Percentiles rank a stretch among this genome's conserved stretches.
phyloP scores from a whole-genome alignment of 2,888 invertebrate genomes.

The Invenusta paracnida region DNA sequence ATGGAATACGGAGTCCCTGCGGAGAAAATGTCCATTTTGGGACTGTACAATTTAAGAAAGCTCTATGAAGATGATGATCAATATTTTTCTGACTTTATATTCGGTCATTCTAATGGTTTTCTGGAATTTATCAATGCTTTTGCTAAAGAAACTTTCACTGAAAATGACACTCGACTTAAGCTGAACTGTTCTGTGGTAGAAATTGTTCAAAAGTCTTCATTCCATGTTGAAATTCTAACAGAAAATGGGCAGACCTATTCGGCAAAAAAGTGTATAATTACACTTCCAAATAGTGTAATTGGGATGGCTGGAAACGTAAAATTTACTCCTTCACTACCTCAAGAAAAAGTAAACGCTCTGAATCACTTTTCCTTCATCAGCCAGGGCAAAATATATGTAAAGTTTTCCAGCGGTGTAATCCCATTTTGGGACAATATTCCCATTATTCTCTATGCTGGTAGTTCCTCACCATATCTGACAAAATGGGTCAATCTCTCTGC shows the following conservation, averaged over 20 bases:
- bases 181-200: not conserved
- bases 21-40: not conserved
- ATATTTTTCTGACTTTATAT: not conserved
- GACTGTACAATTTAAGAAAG: not conserved
- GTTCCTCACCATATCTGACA: not conserved
- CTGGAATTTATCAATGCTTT: not conserved
- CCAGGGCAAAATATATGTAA: not conserved
- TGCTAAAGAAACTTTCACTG: not conserved
- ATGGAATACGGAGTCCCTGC: not conserved
- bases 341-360: not conserved
- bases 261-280: slow-evolving; percentile 31
- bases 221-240: slow-evolving; percentile 12
- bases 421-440: not conserved
- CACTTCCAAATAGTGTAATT: not conserved
- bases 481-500: not conserved
- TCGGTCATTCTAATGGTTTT: not conserved
- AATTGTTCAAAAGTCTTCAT: not conserved
- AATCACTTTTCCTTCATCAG: not conserved
- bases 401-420: not conserved
- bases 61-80: not conserved
- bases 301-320: not conserved
- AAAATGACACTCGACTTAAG: not conserved
- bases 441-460: not conserved
- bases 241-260: not conserved
- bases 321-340: slow-evolving; percentile 25